These are phyloP conservation scores for Conops quadrifasciatus DNA, from an alignment of 2,888 invertebrate species.

Conservation along the genomic window DNA sequence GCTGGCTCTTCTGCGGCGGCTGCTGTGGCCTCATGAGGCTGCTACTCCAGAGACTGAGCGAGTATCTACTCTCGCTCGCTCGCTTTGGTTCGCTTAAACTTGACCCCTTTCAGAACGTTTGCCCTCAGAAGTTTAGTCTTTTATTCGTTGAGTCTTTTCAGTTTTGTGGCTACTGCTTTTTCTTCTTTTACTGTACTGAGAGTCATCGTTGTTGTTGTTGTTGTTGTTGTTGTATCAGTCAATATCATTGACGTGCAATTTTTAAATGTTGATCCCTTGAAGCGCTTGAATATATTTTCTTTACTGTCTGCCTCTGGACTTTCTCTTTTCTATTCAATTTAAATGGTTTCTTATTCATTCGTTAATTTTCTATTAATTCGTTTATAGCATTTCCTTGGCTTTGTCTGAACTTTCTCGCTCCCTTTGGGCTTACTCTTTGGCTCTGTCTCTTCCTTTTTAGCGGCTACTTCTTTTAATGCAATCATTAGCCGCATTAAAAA, in stretches of 20 bases:
- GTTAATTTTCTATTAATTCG: neutral
- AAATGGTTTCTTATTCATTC: constrained; percentile 1
- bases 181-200: neutral
- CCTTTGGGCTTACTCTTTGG: neutral
- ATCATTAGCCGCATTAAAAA: constrained; percentile 24
- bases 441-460: constrained; percentile 4
- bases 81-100: constrained; percentile 17
- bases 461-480: constrained; percentile 18
- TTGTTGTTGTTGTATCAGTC: too few species aligned
- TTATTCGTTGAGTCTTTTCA: neutral
- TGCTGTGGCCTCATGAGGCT: neutral
- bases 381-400: neutral
- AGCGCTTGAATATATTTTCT: neutral
- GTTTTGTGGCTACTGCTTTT: neutral
- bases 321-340: neutral
- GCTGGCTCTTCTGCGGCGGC: neutral
- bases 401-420: neutral
- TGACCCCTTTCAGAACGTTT: constrained; percentile 24
- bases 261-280: neutral
- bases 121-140: constrained; percentile 13
- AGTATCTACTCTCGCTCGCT: too few species aligned
- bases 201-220: too few species aligned
- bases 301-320: neutral
- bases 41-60: neutral
- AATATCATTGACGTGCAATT: neutral